Conservation (phyloP, 2,113 vertebrate genomes). For the Acanthisitta chloris region DNA sequence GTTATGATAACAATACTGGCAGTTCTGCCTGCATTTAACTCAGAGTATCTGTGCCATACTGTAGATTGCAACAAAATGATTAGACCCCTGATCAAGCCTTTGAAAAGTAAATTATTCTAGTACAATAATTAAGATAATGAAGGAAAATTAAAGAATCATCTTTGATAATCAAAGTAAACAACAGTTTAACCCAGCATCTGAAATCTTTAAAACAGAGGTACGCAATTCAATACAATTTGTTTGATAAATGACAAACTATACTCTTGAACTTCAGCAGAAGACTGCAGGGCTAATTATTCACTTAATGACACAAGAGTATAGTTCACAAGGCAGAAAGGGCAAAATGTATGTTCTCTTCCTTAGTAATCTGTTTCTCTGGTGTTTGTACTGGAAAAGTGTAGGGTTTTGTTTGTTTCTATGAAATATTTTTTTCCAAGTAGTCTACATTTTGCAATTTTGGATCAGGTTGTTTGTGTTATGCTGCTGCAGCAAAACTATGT, state of each 20-base stretch:
- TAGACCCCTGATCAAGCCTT: background rate
- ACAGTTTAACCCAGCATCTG: background rate
- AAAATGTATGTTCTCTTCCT: background rate
- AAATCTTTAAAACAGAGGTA: background rate
- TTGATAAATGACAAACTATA: background rate
- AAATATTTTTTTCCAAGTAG: background rate
- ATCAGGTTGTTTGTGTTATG: background rate
- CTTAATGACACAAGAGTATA: background rate
- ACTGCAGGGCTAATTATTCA: background rate
- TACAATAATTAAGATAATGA: background rate
- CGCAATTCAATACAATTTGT: background rate
- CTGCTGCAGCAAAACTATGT: background rate
- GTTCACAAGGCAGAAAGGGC: background rate
- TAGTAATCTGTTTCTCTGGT: background rate
- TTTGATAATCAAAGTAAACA: background rate
- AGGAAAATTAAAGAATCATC: background rate
- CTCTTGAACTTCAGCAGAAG: background rate
- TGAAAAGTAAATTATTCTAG: background rate
- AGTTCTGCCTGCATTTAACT: background rate
- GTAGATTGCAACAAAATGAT: background rate
- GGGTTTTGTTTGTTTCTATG: background rate
- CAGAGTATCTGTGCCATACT: background rate
- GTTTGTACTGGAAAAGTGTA: background rate
- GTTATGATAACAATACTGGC: background rate
- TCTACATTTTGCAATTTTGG: background rate